Percentiles rank a stretch among this genome's conserved stretches.
Conservation (phyloP, 2,797 vertebrate genomes). For the Mormyrops attenuatus region DNA sequence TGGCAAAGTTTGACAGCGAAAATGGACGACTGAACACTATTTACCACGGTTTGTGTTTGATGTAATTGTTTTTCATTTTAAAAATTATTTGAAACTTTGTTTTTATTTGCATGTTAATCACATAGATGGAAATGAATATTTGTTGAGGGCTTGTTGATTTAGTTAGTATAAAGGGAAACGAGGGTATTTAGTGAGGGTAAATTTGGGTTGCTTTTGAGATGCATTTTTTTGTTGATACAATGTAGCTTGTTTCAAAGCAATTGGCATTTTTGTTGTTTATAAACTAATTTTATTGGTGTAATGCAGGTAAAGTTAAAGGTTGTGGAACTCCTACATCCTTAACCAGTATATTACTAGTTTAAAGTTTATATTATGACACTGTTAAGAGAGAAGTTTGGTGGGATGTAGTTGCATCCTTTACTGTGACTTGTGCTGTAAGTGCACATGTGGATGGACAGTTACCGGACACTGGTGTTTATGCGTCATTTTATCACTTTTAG, state of each 20-base stretch:
- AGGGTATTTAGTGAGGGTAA: neutral
- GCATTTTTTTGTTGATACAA: neutral
- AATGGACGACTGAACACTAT: constrained; percentile 8
- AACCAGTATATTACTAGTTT: neutral
- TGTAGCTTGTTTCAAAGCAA: neutral
- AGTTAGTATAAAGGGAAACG: neutral
- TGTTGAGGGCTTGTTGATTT: constrained; percentile 4
- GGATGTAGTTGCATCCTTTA: neutral
- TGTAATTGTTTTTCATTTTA: neutral
- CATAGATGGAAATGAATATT: neutral
- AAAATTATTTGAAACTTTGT: neutral
- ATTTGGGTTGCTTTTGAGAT: neutral
- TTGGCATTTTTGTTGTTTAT: neutral
- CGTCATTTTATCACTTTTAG: neutral
- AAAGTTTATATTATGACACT: neutral
- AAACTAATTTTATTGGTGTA: neutral
- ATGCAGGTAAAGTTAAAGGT: neutral
- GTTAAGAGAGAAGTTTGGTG: neutral
- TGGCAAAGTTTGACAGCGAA: constrained; percentile 9
- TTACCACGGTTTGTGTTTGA: constrained; percentile 14
- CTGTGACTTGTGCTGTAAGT: neutral
- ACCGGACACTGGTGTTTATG: neutral
- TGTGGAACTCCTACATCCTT: neutral
- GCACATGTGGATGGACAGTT: neutral
- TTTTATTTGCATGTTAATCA: neutral